These are phyloP conservation scores for Myiotriccus ornatus DNA, from an alignment of 2,797 vertebrate genomes.

Conservation along the genomic window DNA sequence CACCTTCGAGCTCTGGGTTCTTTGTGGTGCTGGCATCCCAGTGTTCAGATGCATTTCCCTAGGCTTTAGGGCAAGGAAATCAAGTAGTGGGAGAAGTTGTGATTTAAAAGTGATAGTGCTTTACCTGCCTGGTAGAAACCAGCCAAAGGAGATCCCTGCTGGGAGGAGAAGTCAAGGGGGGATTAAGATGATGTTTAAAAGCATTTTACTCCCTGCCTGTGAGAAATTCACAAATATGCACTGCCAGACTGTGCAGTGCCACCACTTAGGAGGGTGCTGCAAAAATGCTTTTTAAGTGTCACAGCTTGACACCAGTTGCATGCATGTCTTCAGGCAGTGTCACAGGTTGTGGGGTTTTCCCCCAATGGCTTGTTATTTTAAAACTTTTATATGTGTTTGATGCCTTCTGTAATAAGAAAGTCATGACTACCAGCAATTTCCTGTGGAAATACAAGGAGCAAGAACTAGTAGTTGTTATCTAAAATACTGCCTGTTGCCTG, in stretches of 20 bases:
- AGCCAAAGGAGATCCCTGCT: background rate
- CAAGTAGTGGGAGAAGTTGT: background rate
- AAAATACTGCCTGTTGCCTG: background rate
- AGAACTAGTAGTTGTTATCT: background rate
- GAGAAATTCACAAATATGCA: background rate
- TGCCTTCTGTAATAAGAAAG: background rate
- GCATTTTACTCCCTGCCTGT: background rate
- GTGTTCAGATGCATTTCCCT: background rate
- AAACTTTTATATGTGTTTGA: background rate
- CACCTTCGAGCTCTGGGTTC: background rate
- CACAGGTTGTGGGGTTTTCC: background rate
- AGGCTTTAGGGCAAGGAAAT: background rate
- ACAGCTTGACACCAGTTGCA: constrained; percentile 11
- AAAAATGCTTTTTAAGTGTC: background rate
- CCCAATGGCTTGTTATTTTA: background rate
- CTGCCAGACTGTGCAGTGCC: background rate
- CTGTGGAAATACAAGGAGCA: background rate
- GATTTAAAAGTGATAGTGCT: background rate
- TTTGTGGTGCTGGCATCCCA: background rate
- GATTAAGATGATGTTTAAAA: background rate
- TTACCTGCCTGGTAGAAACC: background rate
- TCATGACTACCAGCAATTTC: background rate
- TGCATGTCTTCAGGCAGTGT: background rate
- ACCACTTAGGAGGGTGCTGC: background rate
- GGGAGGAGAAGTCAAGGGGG: background rate